Evolutionary conservation across 2,113 vertebrate genomes (phyloP).

Genomic region (Albula glossodonta): DNA sequence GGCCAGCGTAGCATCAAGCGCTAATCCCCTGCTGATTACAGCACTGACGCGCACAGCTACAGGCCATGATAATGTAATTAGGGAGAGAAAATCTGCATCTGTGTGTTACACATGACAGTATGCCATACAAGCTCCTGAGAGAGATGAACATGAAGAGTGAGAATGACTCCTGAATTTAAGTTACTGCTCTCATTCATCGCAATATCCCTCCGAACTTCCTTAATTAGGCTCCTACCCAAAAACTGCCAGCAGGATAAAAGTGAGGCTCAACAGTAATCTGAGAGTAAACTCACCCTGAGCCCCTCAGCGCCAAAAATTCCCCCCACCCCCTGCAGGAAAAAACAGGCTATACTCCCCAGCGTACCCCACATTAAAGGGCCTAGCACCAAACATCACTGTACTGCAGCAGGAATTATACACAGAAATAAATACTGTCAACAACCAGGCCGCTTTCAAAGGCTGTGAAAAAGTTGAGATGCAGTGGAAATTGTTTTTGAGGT

Average conservation of each 20-base stretch:
- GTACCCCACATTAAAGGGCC: background rate
- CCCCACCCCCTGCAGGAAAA: background rate
- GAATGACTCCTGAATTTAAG: background rate
- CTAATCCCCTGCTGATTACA: constrained; percentile 26
- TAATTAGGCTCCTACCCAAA: background rate
- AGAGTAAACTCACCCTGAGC: background rate
- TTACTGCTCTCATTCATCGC: background rate
- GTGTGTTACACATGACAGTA: background rate
- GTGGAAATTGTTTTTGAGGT: constrained; percentile 11
- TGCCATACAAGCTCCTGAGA: background rate
- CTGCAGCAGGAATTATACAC: constrained; percentile 6
- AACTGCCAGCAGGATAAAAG: background rate
- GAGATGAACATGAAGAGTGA: background rate
- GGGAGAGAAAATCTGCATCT: background rate
- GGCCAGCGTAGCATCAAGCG: background rate
- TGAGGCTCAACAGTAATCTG: background rate
- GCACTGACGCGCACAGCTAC: constrained; percentile 24
- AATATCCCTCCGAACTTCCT: background rate
- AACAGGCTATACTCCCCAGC: background rate
- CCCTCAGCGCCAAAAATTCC: background rate
- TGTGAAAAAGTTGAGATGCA: background rate
- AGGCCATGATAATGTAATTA: constrained; percentile 27
- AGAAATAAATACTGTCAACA: background rate
- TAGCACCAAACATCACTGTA: background rate
- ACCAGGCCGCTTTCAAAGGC: background rate